Evolutionary conservation across 2,113 vertebrate genomes (phyloP).

Genomic region (Alouatta palliata): DNA sequence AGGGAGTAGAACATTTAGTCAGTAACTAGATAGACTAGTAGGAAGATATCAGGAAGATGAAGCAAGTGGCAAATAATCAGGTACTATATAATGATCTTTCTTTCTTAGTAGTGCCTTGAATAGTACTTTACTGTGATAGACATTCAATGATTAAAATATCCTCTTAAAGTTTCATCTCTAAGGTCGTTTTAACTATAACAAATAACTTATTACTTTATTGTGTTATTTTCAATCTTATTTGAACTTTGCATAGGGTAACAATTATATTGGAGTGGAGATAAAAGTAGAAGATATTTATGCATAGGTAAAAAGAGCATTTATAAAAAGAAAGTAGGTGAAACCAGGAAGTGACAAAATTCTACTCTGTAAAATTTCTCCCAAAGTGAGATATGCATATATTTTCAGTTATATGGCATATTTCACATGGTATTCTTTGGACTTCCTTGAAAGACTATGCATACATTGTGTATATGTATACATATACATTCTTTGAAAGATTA

Average conservation of each 20-base stretch:
- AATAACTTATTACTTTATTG: background rate
- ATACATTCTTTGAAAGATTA: background rate
- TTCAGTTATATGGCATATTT: background rate
- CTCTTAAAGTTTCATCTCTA: background rate
- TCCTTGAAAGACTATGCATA: background rate
- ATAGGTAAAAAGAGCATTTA: background rate
- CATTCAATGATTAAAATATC: background rate
- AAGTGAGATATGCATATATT: background rate
- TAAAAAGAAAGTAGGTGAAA: background rate
- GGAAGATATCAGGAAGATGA: background rate
- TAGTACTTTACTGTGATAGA: background rate
- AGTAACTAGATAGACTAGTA: background rate
- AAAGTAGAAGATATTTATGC: background rate
- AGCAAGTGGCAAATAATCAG: background rate
- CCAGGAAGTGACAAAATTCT: background rate
- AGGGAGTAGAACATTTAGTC: background rate
- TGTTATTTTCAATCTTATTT: slow-evolving; percentile 48
- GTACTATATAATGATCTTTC: background rate
- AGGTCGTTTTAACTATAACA: background rate
- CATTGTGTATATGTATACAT: too few species aligned
- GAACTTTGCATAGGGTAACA: background rate
- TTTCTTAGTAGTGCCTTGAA: background rate
- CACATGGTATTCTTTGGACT: background rate
- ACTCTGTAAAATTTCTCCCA: background rate
- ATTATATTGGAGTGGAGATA: background rate